Percentiles rank a stretch among this genome's conserved stretches.
Evolutionary conservation across 2,888 invertebrate species (phyloP).

Genomic region (Sarcophaga caerulescens): DNA sequence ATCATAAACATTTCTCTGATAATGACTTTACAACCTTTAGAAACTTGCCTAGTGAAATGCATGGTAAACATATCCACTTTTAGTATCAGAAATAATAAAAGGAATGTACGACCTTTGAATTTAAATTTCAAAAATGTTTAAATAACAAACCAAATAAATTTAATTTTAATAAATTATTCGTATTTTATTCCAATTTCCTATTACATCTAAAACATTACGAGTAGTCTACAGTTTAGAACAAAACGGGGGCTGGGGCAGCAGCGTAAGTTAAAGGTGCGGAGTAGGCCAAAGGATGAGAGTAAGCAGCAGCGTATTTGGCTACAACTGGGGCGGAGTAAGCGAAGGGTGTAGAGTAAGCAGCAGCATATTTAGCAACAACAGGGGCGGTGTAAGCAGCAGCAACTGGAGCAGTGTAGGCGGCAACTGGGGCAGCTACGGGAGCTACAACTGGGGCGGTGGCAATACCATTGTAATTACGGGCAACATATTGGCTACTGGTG

Average conservation of each 20-base stretch:
- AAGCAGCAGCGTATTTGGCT: constrained; percentile 37
- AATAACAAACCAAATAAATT: too few species aligned
- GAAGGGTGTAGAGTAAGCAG: constrained; percentile 47
- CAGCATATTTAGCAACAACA: constrained; percentile 34
- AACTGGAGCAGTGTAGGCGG: constrained; percentile 61
- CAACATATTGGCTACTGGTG: constrained; percentile 75
- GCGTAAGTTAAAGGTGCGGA: constrained; percentile 48
- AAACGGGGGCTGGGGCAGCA: constrained; percentile 40
- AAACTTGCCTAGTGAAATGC: too few species aligned
- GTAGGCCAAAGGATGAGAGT: constrained; percentile 11
- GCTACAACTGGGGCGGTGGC: constrained; percentile 72
- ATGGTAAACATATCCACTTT: too few species aligned
- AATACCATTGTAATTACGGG: constrained; percentile 75
- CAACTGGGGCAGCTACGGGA: constrained; percentile 70
- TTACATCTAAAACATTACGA: background rate
- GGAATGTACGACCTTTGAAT: too few species aligned
- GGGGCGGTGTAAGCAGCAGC: constrained; percentile 27
- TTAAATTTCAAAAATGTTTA: too few species aligned
- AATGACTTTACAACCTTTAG: too few species aligned
- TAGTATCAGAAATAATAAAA: too few species aligned
- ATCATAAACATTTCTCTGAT: too few species aligned
- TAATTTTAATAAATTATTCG: too few species aligned
- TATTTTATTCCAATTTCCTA: too few species aligned
- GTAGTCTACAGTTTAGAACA: constrained; percentile 14
- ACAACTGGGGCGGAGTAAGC: constrained; percentile 35